These are phyloP conservation scores for Atethmia centrago DNA, from an alignment of 2,888 invertebrate species.

Conservation along the genomic window DNA sequence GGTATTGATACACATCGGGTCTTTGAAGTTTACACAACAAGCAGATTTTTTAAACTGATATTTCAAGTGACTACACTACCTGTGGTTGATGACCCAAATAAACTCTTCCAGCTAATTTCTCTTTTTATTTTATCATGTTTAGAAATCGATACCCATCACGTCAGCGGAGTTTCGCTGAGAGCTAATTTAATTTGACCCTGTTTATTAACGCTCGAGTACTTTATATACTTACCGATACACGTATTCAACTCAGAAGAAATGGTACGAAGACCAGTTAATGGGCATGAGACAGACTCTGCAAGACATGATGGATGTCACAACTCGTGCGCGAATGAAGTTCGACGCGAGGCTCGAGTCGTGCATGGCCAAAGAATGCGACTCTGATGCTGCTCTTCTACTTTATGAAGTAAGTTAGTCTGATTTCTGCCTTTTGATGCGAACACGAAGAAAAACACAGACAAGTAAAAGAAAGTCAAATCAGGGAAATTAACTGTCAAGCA, in stretches of 20 bases:
- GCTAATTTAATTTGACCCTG: too few species aligned
- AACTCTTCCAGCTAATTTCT: too few species aligned
- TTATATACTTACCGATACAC: conserved; percentile 20
- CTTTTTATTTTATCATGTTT: too few species aligned
- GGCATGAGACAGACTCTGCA: conserved; percentile 74
- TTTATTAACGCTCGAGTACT: not conserved
- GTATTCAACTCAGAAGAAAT: conserved; percentile 48
- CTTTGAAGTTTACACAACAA: too few species aligned
- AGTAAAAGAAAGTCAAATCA: not conserved
- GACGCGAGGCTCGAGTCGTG: conserved; percentile 74
- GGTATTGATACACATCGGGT: too few species aligned
- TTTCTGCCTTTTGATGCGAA: not conserved
- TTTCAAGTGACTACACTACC: too few species aligned
- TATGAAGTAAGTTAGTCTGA: conserved; percentile 75
- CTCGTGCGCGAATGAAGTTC: conserved; percentile 75
- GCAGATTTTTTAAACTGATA: too few species aligned
- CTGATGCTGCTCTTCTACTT: conserved; percentile 77
- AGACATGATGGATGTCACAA: conserved; percentile 74
- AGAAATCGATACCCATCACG: too few species aligned
- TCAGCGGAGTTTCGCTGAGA: too few species aligned
- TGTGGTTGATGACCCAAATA: too few species aligned
- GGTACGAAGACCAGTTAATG: conserved; percentile 73
- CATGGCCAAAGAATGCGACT: conserved; percentile 72
- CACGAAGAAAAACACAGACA: not conserved
- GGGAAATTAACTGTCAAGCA: too few species aligned